A percentile compares a stretch with the other conserved stretches of the same genome.
These are phyloP conservation scores for Pionites leucogaster DNA, from an alignment of 2,113 vertebrate genomes.

Conservation along the genomic window DNA sequence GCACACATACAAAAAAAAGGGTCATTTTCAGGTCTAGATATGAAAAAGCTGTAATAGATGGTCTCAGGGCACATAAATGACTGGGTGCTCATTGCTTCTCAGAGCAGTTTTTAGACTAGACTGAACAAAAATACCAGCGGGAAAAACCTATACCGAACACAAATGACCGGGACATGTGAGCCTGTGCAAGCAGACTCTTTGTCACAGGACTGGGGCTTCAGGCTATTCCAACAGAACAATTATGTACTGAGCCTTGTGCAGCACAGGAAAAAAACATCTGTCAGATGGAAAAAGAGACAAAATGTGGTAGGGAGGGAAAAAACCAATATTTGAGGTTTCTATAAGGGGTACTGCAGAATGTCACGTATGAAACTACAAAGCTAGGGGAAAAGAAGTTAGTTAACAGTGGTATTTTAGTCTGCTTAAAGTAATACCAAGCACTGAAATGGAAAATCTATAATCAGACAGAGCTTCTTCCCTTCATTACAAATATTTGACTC, in stretches of 20 bases:
- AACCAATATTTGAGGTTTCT: slow-evolving; percentile 36
- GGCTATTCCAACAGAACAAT: slow-evolving; percentile 29
- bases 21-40: neutral
- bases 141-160: neutral
- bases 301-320: neutral
- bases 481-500: neutral
- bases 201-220: neutral
- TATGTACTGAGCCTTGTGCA: neutral
- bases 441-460: neutral
- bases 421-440: neutral
- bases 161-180: neutral
- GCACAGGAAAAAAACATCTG: neutral
- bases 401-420: neutral
- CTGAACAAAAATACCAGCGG: neutral
- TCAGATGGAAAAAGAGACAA: slow-evolving; percentile 35
- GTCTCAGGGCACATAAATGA: neutral
- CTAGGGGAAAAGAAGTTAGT: neutral
- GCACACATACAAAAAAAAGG: neutral
- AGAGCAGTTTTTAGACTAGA: neutral
- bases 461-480: neutral
- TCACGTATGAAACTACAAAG: neutral
- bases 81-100: neutral
- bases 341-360: slow-evolving; percentile 19
- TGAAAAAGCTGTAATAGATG: neutral
- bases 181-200: neutral